Percentiles rank a stretch among this genome's conserved stretches.
phyloP scores from a whole-genome alignment of 2,113 vertebrate species.

The Podarcis muralis region DNA sequence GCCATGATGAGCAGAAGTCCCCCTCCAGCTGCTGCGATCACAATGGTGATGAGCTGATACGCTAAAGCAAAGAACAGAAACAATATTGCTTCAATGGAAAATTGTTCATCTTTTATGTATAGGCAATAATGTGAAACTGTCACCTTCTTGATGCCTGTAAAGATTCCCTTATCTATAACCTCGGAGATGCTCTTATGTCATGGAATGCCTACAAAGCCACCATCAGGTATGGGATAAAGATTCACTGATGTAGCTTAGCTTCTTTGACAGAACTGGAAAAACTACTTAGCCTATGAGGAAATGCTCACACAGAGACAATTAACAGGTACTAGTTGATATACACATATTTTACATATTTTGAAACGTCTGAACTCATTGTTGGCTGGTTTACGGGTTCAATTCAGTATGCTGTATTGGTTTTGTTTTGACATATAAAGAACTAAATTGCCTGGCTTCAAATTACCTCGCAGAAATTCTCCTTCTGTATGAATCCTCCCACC shows the following conservation, averaged over 20 bases:
- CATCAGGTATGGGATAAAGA: background rate
- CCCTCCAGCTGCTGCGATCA: constrained; percentile 90
- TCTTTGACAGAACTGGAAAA: background rate
- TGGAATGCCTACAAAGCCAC: background rate
- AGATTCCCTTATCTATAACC: background rate
- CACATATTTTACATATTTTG: background rate
- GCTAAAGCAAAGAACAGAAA: constrained; percentile 75
- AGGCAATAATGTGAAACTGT: background rate
- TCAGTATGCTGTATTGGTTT: background rate
- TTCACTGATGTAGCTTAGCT: too few relatives aligned
- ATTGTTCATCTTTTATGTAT: background rate
- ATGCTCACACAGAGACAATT: background rate
- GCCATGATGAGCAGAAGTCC: constrained; percentile 89
- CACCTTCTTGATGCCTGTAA: background rate
- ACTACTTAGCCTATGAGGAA: background rate
- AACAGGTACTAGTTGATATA: background rate
- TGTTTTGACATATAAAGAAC: background rate
- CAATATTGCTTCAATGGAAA: constrained; percentile 6
- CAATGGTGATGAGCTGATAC: constrained; percentile 94
- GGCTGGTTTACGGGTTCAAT: background rate
- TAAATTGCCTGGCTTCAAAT: background rate
- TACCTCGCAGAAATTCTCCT: background rate
- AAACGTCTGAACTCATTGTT: background rate
- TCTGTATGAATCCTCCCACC: background rate
- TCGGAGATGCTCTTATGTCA: background rate